A percentile compares a stretch with the other conserved stretches of the same genome.
These are phyloP conservation scores for Nycticryphes semicollaris DNA, from an alignment of 2,113 vertebrate genomes.

Conservation along the genomic window DNA sequence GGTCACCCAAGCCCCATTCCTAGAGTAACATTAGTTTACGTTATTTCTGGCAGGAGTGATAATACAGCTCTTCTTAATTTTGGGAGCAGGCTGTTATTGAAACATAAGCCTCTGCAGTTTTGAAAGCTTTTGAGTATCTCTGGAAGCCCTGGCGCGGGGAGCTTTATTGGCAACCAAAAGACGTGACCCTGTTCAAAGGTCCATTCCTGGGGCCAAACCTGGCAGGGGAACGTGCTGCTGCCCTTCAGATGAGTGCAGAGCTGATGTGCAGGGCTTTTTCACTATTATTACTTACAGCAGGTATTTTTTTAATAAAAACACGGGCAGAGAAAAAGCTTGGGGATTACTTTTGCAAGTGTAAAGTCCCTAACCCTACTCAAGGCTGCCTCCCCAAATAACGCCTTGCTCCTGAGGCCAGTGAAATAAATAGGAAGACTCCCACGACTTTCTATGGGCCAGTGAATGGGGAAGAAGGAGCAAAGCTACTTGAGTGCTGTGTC, in stretches of 20 bases:
- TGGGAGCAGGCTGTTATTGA: constrained; percentile 5
- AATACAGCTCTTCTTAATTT: constrained; percentile 20
- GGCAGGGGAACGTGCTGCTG: background rate
- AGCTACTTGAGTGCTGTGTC: background rate
- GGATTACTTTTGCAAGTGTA: background rate
- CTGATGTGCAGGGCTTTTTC: background rate
- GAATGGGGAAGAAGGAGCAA: background rate
- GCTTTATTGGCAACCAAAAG: background rate
- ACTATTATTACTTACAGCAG: fast-evolving
- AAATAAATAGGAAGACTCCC: background rate
- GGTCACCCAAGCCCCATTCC: background rate
- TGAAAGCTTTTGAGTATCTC: background rate
- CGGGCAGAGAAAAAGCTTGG: background rate
- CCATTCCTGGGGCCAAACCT: background rate
- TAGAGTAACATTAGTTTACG: background rate
- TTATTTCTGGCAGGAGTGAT: constrained; percentile 48
- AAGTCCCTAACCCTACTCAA: background rate
- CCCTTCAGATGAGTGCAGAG: background rate
- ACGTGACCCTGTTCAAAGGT: background rate
- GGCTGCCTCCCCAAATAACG: background rate
- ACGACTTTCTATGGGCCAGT: background rate
- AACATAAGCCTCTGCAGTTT: background rate
- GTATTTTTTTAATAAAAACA: background rate
- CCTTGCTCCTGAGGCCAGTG: background rate
- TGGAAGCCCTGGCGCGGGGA: background rate